Evolutionary conservation across 2,888 invertebrate species (phyloP).

Genomic region (Frankliniella intonsa): DNA sequence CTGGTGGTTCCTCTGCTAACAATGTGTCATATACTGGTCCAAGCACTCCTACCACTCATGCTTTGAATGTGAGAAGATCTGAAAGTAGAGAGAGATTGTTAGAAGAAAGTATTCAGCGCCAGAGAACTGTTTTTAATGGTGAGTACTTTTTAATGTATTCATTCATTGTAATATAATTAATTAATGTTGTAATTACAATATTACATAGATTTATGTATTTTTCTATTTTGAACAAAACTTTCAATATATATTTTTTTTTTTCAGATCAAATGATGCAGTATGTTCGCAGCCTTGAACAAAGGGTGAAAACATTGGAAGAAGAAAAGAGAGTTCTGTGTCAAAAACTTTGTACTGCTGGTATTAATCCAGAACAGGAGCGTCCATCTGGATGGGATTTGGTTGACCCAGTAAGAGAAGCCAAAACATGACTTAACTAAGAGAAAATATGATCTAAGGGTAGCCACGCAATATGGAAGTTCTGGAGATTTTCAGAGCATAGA

Average conservation of each 20-base stretch:
- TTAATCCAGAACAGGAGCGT: slow-evolving; percentile 39
- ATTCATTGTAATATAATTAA: not conserved
- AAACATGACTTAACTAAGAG: no score
- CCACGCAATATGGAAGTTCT: no score
- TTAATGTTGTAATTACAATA: not conserved
- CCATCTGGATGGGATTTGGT: not conserved
- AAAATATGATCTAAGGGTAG: not conserved
- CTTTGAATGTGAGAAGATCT: slow-evolving; percentile 43
- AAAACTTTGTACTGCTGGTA: slow-evolving; percentile 49
- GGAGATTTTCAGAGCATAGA: no score
- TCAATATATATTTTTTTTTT: slow-evolving; percentile 36
- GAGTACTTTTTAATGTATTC: slow-evolving; percentile 25
- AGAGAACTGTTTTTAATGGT: slow-evolving; percentile 45
- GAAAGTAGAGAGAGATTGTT: slow-evolving; percentile 50
- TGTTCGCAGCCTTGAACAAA: slow-evolving; percentile 81
- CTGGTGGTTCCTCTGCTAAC: slow-evolving; percentile 40
- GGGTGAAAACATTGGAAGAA: slow-evolving; percentile 77
- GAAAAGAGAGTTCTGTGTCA: slow-evolving; percentile 62
- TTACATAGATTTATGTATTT: not conserved
- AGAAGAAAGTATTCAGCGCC: slow-evolving; percentile 52
- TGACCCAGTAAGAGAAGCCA: not conserved
- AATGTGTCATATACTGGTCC: slow-evolving; percentile 25
- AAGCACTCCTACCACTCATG: slow-evolving; percentile 31
- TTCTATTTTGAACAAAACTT: not conserved
- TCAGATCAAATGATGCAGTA: slow-evolving; percentile 86